Conservation (phyloP, 1,140 invertebrate species). For the Gryon sp. region DNA sequence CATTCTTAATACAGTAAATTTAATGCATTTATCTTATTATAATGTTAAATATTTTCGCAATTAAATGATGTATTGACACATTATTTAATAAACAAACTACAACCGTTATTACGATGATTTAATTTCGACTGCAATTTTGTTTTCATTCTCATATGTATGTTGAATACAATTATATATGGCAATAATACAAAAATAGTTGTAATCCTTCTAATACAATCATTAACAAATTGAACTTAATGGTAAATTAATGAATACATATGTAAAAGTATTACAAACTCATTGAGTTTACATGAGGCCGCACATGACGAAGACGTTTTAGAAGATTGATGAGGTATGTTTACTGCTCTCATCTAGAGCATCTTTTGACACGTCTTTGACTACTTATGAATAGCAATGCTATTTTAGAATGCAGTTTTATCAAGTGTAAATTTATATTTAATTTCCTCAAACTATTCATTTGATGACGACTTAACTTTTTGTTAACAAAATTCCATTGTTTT, state of each 20-base stretch:
- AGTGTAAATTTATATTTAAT: constrained; percentile 36
- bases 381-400: constrained; percentile 53
- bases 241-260: constrained; percentile 73
- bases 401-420: constrained; percentile 48
- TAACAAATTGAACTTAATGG: constrained; percentile 16
- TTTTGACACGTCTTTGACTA: constrained; percentile 55
- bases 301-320: constrained; percentile 70
- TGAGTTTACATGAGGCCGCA: constrained; percentile 50
- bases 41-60: too few species aligned
- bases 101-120: too few species aligned
- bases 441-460: background rate
- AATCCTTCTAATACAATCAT: too few species aligned
- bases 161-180: too few species aligned
- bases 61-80: too few species aligned
- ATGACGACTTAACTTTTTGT: too few species aligned
- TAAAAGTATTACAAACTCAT: constrained; percentile 71
- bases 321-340: constrained; percentile 78
- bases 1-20: too few species aligned
- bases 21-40: too few species aligned
- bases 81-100: too few species aligned
- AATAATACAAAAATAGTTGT: too few species aligned
- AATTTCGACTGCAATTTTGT: too few species aligned
- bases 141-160: too few species aligned
- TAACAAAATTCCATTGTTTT: background rate
- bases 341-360: constrained; percentile 58